Evolutionary conservation across 1,140 invertebrate species (phyloP).

Genomic region (Macrobrachium nipponense): DNA sequence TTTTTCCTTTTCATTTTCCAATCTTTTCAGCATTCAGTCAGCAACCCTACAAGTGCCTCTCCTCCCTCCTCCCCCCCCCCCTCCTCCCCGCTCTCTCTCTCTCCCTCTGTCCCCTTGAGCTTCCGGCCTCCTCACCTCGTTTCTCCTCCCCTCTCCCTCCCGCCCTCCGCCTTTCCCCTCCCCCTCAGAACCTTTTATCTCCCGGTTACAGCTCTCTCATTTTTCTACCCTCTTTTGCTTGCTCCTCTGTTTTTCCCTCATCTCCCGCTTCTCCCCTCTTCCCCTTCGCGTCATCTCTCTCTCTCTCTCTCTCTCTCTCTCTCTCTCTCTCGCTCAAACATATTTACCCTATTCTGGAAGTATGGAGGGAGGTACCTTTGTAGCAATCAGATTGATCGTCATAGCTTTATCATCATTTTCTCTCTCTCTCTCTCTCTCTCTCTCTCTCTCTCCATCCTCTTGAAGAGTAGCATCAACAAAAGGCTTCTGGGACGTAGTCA

Average conservation of each 20-base stretch:
- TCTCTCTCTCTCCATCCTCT: not conserved
- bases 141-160: not conserved
- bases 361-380: too few species aligned
- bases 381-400: too few species aligned
- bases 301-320: too few species aligned
- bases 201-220: too few species aligned
- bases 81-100: too few species aligned
- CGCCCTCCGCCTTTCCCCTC: not conserved
- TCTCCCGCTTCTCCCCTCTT: not conserved
- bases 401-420: too few species aligned
- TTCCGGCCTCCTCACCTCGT: not conserved
- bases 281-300: not conserved
- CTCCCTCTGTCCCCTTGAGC: not conserved
- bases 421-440: not conserved
- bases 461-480: slow-evolving; percentile 22
- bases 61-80: too few species aligned
- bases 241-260: not conserved
- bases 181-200: not conserved
- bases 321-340: too few species aligned
- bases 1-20: not conserved
- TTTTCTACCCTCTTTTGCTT: not conserved
- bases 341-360: too few species aligned
- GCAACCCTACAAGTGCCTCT: not conserved
- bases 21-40: not conserved
- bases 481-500: slow-evolving; percentile 3